phyloP scores from a whole-genome alignment of 2,888 invertebrate genomes.

The Netelia inedita region DNA sequence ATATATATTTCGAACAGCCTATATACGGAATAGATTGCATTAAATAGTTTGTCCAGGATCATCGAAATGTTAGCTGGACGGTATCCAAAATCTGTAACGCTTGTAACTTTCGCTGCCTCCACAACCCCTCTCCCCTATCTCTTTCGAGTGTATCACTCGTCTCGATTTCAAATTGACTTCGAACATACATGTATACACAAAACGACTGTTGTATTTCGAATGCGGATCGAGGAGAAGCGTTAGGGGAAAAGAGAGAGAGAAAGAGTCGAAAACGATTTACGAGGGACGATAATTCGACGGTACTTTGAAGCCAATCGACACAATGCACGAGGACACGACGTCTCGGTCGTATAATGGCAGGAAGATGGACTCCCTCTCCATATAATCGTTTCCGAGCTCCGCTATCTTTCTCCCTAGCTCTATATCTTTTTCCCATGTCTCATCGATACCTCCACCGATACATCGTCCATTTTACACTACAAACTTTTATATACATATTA shows the following conservation, averaged over 20 bases:
- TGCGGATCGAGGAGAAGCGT: conserved; percentile 43
- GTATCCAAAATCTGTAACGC: conserved; percentile 61
- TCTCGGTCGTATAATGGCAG: conserved; percentile 65
- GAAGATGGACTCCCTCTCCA: conserved; percentile 58
- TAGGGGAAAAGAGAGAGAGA: conserved; percentile 1
- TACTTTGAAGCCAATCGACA: conserved; percentile 67
- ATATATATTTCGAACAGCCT: conserved; percentile 19
- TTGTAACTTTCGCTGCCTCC: conserved; percentile 3
- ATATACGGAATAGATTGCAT: conserved; percentile 42
- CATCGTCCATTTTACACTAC: conserved; percentile 20
- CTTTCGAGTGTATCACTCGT: conserved; percentile 42
- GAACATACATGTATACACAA: conserved; percentile 29
- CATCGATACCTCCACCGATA: conserved; percentile 48
- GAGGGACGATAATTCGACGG: conserved; percentile 66
- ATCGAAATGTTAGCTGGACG: conserved; percentile 67
- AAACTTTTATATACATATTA: background rate
- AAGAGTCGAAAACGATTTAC: conserved; percentile 56
- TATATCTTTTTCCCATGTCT: conserved; percentile 60
- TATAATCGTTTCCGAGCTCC: conserved; percentile 18
- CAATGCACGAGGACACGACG: conserved; percentile 63
- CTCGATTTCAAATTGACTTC: conserved; percentile 67
- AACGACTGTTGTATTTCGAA: conserved; percentile 23
- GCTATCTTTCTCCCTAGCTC: conserved; percentile 44
- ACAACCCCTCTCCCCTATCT: conserved; percentile 9
- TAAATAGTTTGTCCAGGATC: conserved; percentile 58